Percentiles rank a stretch among this genome's conserved stretches.
phyloP scores from a whole-genome alignment of 1,140 invertebrate species.

The Daktulosphaira vitifoliae region DNA sequence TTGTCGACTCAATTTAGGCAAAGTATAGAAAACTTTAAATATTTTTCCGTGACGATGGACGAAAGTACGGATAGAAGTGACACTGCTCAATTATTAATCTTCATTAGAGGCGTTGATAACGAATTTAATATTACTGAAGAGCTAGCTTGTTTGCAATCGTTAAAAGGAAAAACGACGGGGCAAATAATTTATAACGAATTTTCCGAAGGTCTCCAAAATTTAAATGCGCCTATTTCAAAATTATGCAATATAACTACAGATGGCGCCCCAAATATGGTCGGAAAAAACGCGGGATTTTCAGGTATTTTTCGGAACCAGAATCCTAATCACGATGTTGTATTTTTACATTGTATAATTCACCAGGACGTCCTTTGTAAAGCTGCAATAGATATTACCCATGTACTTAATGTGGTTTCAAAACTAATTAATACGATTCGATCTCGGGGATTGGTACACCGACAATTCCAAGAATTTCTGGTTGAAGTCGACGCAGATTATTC shows the following conservation, averaged over 20 bases:
- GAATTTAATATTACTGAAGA: slow-evolving; percentile 41
- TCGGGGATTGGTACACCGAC: too few relatives aligned
- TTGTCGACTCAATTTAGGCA: slow-evolving; percentile 37
- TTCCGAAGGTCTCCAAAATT: slow-evolving; percentile 13
- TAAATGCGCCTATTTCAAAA: slow-evolving; percentile 15
- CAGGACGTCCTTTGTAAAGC: slow-evolving; percentile 19
- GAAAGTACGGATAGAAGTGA: slow-evolving; percentile 41
- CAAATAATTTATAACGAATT: slow-evolving; percentile 40
- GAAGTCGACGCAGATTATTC: slow-evolving; percentile 15
- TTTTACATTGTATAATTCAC: slow-evolving; percentile 26
- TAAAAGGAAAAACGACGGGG: slow-evolving; percentile 40
- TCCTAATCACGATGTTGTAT: slow-evolving; percentile 20
- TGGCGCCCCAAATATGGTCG: neutral
- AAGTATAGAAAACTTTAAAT: slow-evolving; percentile 38
- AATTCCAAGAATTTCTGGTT: too few relatives aligned
- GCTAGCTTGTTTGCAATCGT: slow-evolving; percentile 38
- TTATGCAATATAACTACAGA: slow-evolving; percentile 22
- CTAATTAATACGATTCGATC: slow-evolving; percentile 17
- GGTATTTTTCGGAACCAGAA: slow-evolving; percentile 18
- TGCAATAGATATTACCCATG: slow-evolving; percentile 10
- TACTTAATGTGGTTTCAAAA: too few relatives aligned
- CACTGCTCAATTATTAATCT: slow-evolving; percentile 40
- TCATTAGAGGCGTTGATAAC: slow-evolving; percentile 40
- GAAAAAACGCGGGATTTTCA: slow-evolving; percentile 4
- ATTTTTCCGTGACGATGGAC: slow-evolving; percentile 41